Conservation (phyloP, 2,888 invertebrate species). For the Atrina japonica region DNA sequence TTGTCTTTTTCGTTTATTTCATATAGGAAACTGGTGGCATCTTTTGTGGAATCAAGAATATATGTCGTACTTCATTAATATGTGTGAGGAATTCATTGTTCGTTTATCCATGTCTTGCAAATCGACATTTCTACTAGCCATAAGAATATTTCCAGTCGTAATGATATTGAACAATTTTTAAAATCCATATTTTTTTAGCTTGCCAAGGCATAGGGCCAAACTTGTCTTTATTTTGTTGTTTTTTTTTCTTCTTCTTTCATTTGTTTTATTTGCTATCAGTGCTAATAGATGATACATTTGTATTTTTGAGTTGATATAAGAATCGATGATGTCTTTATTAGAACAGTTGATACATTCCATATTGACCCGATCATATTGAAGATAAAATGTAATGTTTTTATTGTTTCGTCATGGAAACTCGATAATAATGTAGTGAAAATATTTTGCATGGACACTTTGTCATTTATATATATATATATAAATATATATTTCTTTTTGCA, state of each 20-base stretch:
- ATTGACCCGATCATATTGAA: slow-evolving; percentile 8
- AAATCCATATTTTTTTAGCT: slow-evolving; percentile 13
- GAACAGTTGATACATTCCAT: slow-evolving; percentile 10
- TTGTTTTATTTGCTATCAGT: background rate
- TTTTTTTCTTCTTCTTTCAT: background rate
- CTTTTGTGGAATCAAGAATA: slow-evolving; percentile 24
- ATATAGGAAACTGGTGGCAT: slow-evolving; percentile 20
- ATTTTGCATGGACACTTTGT: slow-evolving; percentile 19
- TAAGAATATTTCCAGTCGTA: slow-evolving; percentile 8
- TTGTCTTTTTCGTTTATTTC: slow-evolving; percentile 32
- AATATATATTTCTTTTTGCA: too few relatives aligned
- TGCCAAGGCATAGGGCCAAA: slow-evolving; percentile 32
- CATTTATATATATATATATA: too few relatives aligned
- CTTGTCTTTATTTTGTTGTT: background rate
- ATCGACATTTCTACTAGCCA: slow-evolving; percentile 25
- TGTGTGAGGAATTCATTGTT: slow-evolving; percentile 21
- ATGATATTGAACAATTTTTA: slow-evolving; percentile 6
- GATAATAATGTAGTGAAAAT: slow-evolving; percentile 4
- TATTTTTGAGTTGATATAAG: slow-evolving; percentile 10
- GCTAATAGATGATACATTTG: slow-evolving; percentile 20
- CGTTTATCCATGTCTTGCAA: slow-evolving; percentile 19
- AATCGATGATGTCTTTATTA: slow-evolving; percentile 8
- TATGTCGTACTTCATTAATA: slow-evolving; percentile 25
- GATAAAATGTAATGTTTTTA: slow-evolving; percentile 6
- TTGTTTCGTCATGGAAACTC: slow-evolving; percentile 13